Conservation (phyloP, 2,888 invertebrate species). For the Rutpela maculata region DNA sequence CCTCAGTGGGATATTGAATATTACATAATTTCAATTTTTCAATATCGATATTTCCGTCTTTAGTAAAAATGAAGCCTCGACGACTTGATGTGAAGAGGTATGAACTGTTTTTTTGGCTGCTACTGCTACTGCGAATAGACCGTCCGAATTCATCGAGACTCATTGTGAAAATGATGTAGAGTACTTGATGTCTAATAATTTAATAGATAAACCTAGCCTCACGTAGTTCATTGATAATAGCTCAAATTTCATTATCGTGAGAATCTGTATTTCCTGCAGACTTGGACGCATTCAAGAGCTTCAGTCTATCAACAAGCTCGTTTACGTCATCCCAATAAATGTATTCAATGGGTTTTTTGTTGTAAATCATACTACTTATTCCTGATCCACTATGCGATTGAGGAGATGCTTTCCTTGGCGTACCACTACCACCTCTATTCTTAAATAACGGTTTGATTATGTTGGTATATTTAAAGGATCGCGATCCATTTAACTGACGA, state of each 20-base stretch:
- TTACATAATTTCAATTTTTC: conserved; percentile 7
- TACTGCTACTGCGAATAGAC: background rate
- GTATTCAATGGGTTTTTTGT: conserved; percentile 43
- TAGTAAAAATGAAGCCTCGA: conserved; percentile 16
- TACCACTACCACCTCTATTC: background rate
- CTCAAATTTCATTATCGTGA: no score
- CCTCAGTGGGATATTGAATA: background rate
- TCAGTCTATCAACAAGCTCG: conserved; percentile 63
- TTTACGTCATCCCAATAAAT: conserved; percentile 51
- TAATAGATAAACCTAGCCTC: background rate
- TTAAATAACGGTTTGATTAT: conserved; percentile 1
- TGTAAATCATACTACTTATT: background rate
- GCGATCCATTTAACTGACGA: background rate
- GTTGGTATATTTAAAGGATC: no score
- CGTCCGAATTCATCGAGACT: background rate
- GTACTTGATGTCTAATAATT: background rate
- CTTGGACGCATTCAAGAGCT: conserved; percentile 50
- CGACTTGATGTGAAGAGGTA: background rate
- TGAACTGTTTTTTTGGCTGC: background rate
- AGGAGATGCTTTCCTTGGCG: no score
- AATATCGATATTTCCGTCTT: conserved; percentile 1
- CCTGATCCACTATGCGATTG: no score
- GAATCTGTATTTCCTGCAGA: background rate
- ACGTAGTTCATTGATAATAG: background rate
- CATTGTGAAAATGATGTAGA: background rate